Evolutionary conservation across 2,888 invertebrate genomes (phyloP), one percentile per base, ranked within the genome.

Genomic region (Lacanobia oleracea): DNA sequence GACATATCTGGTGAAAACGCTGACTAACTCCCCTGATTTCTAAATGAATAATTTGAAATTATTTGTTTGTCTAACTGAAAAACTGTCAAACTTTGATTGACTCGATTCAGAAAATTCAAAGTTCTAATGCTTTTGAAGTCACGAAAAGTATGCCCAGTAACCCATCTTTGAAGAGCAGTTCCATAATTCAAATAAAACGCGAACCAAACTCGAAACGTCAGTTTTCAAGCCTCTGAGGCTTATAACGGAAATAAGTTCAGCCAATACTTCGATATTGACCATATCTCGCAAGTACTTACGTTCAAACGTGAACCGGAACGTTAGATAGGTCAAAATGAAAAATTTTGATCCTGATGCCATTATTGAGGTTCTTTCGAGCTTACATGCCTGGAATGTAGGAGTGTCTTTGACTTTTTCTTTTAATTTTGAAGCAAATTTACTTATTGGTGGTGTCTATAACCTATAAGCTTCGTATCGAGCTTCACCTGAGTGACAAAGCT

Each of bases 201-300:
- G 16, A 23, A 23, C 23, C 18, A 14, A 48, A 23, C 21, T 5
- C 33, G n/a, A 40, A 74, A 27, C 16, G 27, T 18, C 9, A 33
- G 12, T 40, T 40, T 45, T 18, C 18, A 37, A 73, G 16, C 10
- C 10, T 33, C 21, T 16, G 2, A 57, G 6, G n/a, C 50, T 75
- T 21, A 37, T 14, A 48, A 73, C 43, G 56, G 78, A 62, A 70
- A 61, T 60, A 62, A 61, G 21, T 78, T 71, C 71, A 16, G 45
- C 27, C 51, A 62, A 78, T 75, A 78, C 61, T 78, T 57, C 45
- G 45, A 48, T 74, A 77, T 77, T 45, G 51, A 37, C 77, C 57
- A 67, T 76, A 77, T 76, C 37, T 67, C 57, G 6, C 40, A 21
- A 67, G 23, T 67, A 51, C 23, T 37, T 54, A 27, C 65, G 43